Evolutionary conservation across 2,888 invertebrate genomes (phyloP), one percentile per base, ranked within the genome.

Genomic region (Ligdia adustata): DNA sequence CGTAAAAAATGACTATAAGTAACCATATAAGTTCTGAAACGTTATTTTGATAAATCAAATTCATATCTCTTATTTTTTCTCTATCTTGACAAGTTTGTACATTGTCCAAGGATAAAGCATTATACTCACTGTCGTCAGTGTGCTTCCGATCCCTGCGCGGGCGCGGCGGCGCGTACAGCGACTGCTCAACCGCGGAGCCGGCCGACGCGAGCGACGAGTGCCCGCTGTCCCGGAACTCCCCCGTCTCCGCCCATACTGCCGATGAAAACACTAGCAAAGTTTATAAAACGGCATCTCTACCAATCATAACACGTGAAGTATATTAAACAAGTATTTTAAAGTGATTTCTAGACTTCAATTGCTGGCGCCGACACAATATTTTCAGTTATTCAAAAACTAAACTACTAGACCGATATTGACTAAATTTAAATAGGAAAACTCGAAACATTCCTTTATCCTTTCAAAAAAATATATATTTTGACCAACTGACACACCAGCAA

Each of bases 231-330:
- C 96, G 93, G 83, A 96, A 96, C 90, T 96, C 96, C 57, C 95
- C 95, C 46, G 95, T 95, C 86, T 96, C 96, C 57, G 96, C 96
- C 96, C 96, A 96, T 81, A 96, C 96, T 97, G 94, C 64, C 92
- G 93, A 66, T 37, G 51, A 37, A 45, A 47, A 62, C 42, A 39
- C 43, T 52, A 55, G 54, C 51, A 58, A 34, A 26, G 35, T 47
- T 46, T 32, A 41, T 26, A 37, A 15, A 32, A 12, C n/a, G 48
- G 16, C 26, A 5, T 13, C n/a, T n/a, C n/a, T n/a, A n/a, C n/a
- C n/a, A n/a, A n/a, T n/a, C n/a, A n/a, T n/a, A n/a, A n/a, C n/a
- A n/a, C n/a, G n/a, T n/a, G n/a, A n/a, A n/a, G n/a, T n/a, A n/a
- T n/a, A n/a, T n/a, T n/a, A n/a, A n/a, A n/a, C n/a, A n/a, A n/a